These are phyloP conservation scores for Sylvicapra grimmia DNA, from an alignment of 2,113 vertebrate species.

Conservation along the genomic window DNA sequence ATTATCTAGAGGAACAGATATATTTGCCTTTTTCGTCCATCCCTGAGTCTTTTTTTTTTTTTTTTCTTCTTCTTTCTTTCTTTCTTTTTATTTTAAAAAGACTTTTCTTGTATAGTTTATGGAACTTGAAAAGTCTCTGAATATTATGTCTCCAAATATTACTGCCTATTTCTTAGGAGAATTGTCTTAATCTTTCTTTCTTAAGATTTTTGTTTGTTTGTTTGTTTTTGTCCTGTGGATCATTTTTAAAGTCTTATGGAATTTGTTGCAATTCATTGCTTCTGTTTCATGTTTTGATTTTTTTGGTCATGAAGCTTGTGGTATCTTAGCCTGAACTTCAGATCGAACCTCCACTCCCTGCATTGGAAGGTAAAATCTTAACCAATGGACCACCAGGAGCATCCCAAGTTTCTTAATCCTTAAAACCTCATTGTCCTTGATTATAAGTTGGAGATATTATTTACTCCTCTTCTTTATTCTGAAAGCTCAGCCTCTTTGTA, in stretches of 20 bases:
- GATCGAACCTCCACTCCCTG: background rate
- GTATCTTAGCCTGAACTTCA: background rate
- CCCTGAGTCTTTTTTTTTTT: background rate
- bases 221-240: background rate
- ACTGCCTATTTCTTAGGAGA: background rate
- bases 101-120: background rate
- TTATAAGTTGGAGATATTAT: background rate
- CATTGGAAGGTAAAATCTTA: background rate
- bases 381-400: background rate
- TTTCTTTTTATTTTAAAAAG: background rate
- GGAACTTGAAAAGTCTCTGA: background rate
- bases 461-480: background rate
- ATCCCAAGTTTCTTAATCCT: background rate
- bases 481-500: background rate
- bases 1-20: background rate
- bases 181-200: background rate
- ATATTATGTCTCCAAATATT: background rate
- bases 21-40: background rate
- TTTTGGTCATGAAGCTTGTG: background rate
- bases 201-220: background rate
- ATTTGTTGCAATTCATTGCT: background rate
- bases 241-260: background rate
- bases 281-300: background rate
- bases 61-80: background rate
- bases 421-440: background rate